phyloP scores from a whole-genome alignment of 2,888 invertebrate genomes.

The Cephus runcator region DNA sequence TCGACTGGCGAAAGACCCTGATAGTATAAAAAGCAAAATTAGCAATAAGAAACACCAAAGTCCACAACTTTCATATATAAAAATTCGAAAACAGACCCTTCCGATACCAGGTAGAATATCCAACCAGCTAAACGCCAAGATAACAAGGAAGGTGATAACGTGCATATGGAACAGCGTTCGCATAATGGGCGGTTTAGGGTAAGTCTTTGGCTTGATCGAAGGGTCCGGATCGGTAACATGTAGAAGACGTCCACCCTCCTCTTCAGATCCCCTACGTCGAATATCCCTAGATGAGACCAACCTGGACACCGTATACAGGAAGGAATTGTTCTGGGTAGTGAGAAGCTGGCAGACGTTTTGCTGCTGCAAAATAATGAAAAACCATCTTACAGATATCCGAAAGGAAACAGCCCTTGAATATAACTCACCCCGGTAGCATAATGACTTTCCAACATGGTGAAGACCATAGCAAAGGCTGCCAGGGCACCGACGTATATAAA shows the following conservation, averaged over 20 bases:
- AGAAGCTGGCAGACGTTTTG: slow-evolving; percentile 52
- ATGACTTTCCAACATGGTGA: slow-evolving; percentile 66
- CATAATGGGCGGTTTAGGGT: slow-evolving; percentile 55
- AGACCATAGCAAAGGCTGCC: slow-evolving; percentile 68
- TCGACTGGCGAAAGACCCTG: slow-evolving; percentile 53
- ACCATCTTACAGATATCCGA: slow-evolving; percentile 32
- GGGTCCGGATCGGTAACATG: slow-evolving; percentile 61
- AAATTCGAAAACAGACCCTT: slow-evolving; percentile 54
- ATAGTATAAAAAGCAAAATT: not conserved
- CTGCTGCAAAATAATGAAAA: slow-evolving; percentile 40
- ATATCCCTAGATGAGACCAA: slow-evolving; percentile 67
- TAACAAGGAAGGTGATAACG: slow-evolving; percentile 62
- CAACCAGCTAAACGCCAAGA: slow-evolving; percentile 66
- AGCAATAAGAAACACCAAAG: not conserved
- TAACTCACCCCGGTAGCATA: slow-evolving; percentile 54
- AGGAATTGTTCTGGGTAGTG: slow-evolving; percentile 56
- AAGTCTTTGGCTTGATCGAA: slow-evolving; percentile 52
- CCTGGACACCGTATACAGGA: slow-evolving; percentile 68
- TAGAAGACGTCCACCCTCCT: slow-evolving; percentile 55
- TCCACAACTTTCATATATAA: not conserved
- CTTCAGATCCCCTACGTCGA: slow-evolving; percentile 49
- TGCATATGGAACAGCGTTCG: slow-evolving; percentile 65
- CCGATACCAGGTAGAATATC: slow-evolving; percentile 69
- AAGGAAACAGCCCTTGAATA: slow-evolving; percentile 32
- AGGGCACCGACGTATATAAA: slow-evolving; percentile 69